phyloP scores from a whole-genome alignment of 35 echinoderm and acorn worm species.

The Amphiura filiformis region DNA sequence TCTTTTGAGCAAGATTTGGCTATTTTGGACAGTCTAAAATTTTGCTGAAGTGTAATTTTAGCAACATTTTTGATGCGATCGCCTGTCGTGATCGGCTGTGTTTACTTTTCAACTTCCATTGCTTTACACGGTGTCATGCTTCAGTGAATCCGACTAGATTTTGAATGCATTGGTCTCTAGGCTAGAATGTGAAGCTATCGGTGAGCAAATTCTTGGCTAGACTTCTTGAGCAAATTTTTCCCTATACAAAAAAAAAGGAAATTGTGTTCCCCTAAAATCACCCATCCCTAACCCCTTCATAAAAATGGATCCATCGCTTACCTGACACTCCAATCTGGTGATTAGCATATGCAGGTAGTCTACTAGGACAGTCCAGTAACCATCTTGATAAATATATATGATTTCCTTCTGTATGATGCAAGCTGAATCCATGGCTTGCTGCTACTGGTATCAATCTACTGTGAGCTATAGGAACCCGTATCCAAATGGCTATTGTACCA shows the following conservation, averaged over 20 bases:
- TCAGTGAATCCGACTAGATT: neutral
- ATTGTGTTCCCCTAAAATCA: neutral
- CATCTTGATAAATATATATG: slow-evolving; percentile 63
- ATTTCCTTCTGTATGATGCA: slow-evolving; percentile 84
- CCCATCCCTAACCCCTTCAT: neutral
- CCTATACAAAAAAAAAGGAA: neutral
- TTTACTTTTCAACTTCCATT: too few relatives aligned
- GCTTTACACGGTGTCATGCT: too few relatives aligned
- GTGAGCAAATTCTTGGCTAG: too few relatives aligned
- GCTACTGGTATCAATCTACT: slow-evolving; percentile 73
- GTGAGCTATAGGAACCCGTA: slow-evolving; percentile 59
- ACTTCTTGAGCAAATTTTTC: too few relatives aligned
- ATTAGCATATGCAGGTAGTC: slow-evolving; percentile 77
- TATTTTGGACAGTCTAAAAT: too few relatives aligned
- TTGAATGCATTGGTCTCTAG: neutral
- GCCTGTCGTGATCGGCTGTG: too few relatives aligned
- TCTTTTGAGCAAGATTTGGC: too few relatives aligned
- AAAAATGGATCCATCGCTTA: neutral
- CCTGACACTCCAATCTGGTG: slow-evolving; percentile 94
- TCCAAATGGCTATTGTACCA: slow-evolving; percentile 55
- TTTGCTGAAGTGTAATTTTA: too few relatives aligned
- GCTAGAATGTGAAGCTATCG: too few relatives aligned
- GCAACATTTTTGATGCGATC: too few relatives aligned
- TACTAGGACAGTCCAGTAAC: slow-evolving; percentile 54
- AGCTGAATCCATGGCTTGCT: slow-evolving; percentile 55